Evolutionary conservation across 2,888 invertebrate species (phyloP).

Genomic region (Caradrina kadenii): DNA sequence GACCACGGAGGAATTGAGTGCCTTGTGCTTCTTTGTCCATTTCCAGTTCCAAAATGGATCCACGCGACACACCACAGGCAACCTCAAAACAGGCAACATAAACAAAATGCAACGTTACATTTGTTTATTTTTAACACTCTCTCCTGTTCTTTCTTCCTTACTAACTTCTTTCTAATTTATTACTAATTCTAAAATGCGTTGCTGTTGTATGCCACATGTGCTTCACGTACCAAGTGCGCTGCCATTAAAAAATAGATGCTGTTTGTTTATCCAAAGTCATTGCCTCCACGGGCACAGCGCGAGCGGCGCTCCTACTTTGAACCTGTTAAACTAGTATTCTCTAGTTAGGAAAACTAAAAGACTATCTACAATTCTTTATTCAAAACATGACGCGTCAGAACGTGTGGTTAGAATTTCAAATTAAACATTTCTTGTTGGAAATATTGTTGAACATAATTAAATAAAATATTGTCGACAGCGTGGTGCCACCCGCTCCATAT

Average conservation of each 20-base stretch:
- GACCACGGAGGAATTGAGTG: background rate
- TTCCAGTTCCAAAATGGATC: background rate
- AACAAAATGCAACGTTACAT: background rate
- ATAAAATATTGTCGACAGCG: no score
- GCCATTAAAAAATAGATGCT: no score
- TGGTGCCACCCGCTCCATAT: no score
- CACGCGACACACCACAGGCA: background rate
- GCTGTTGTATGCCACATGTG: no score
- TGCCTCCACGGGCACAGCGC: no score
- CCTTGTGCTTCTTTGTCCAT: background rate
- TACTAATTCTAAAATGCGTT: background rate
- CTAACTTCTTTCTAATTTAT: background rate
- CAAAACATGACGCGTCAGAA: constrained; percentile 13
- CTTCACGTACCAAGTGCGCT: no score
- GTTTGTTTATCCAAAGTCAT: no score
- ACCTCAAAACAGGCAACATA: background rate
- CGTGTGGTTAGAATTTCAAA: constrained; percentile 16
- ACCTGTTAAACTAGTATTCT: no score
- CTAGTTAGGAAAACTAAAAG: background rate
- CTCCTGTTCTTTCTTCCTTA: background rate
- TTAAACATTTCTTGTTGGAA: constrained; percentile 9
- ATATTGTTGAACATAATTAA: background rate
- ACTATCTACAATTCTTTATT: constrained; percentile 10
- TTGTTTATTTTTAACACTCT: background rate
- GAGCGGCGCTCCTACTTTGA: no score